These are phyloP conservation scores for Eupithecia subumbrata DNA, from an alignment of 2,888 invertebrate genomes.

Conservation along the genomic window DNA sequence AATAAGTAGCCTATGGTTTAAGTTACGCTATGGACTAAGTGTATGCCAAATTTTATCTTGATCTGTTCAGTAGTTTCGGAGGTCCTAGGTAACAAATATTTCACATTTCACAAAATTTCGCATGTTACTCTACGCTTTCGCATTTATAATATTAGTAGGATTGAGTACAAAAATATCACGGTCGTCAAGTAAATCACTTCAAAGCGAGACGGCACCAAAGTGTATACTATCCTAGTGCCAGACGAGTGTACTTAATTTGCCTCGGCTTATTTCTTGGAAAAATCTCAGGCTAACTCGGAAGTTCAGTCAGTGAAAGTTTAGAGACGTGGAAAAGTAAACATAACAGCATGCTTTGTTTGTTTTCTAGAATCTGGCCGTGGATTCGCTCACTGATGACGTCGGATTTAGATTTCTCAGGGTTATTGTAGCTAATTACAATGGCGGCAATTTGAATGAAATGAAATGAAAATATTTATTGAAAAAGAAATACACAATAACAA, in stretches of 20 bases:
- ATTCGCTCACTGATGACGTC: not conserved
- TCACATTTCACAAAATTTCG: too few relatives aligned
- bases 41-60: too few relatives aligned
- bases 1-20: too few relatives aligned
- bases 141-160: too few relatives aligned
- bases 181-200: not conserved
- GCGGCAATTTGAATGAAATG: not conserved
- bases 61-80: too few relatives aligned
- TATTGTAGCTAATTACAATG: not conserved
- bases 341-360: not conserved
- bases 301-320: not conserved
- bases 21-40: too few relatives aligned
- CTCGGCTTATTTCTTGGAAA: not conserved
- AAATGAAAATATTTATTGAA: too few relatives aligned
- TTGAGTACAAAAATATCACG: not conserved
- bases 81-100: too few relatives aligned
- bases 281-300: not conserved
- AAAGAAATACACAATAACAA: too few relatives aligned
- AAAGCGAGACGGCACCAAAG: not conserved
- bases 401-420: too few relatives aligned
- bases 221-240: not conserved
- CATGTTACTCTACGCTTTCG: too few relatives aligned
- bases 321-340: not conserved
- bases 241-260: not conserved
- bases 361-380: not conserved